Conservation (phyloP, 2,888 invertebrate genomes). For the Agrochola circellaris region DNA sequence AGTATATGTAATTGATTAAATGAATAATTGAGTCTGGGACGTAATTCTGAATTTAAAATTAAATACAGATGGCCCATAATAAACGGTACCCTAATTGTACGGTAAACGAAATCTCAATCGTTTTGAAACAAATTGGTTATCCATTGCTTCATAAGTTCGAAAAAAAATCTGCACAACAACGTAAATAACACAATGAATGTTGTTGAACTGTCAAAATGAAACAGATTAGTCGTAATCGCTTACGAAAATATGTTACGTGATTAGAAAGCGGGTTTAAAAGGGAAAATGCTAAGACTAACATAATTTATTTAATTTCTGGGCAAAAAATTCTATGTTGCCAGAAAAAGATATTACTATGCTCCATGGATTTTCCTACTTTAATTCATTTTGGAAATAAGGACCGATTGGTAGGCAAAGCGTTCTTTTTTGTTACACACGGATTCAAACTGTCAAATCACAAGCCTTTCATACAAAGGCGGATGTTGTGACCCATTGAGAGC, state of each 20-base stretch:
- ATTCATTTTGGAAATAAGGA: neutral
- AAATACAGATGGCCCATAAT: neutral
- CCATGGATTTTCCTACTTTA: too few relatives aligned
- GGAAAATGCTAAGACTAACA: neutral
- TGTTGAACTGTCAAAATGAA: too few relatives aligned
- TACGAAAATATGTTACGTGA: too few relatives aligned
- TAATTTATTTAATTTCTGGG: too few relatives aligned
- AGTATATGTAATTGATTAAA: constrained; percentile 8
- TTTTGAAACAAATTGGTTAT: too few relatives aligned
- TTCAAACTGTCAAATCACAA: constrained; percentile 1
- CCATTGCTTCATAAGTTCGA: too few relatives aligned
- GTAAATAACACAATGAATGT: too few relatives aligned
- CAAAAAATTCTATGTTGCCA: too few relatives aligned
- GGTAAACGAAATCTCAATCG: too few relatives aligned
- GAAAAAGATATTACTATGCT: too few relatives aligned
- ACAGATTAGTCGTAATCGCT: too few relatives aligned
- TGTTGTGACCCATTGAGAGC: constrained; percentile 32
- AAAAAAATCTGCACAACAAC: too few relatives aligned
- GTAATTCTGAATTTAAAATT: constrained; percentile 15
- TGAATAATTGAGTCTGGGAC: constrained; percentile 2
- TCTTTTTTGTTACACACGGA: constrained; percentile 29
- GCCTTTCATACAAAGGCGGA: constrained; percentile 35
- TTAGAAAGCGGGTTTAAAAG: neutral
- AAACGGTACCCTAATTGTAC: neutral
- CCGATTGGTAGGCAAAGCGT: neutral